Evolutionary conservation across 2,888 invertebrate genomes (phyloP).

Genomic region (Cataglyphis rosenhaueri): DNA sequence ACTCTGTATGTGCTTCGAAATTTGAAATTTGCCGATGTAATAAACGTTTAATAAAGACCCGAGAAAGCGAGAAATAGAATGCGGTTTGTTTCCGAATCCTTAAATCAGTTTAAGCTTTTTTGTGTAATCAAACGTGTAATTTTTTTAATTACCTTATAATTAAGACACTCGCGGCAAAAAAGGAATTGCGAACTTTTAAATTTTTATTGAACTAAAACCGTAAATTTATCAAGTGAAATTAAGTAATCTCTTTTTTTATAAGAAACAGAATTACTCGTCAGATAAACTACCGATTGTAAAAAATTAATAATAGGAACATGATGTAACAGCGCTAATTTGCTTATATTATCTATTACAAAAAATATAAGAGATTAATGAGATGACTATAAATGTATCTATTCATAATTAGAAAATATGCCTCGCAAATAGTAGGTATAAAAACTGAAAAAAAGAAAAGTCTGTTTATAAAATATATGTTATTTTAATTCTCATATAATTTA

Average conservation of each 20-base stretch:
- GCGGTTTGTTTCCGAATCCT: slow-evolving; percentile 26
- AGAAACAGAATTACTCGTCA: neutral
- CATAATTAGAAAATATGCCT: neutral
- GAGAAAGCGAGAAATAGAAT: neutral
- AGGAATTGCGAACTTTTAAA: neutral
- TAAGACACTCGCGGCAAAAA: neutral
- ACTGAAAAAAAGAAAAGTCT: neutral
- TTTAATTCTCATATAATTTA: neutral
- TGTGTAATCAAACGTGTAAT: neutral
- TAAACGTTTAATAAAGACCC: slow-evolving; percentile 74
- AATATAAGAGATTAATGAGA: neutral
- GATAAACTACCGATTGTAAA: neutral
- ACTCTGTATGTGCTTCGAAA: slow-evolving; percentile 70
- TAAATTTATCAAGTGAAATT: neutral
- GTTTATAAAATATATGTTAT: neutral
- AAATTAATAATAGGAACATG: slow-evolving; percentile 5
- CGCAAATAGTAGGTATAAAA: neutral
- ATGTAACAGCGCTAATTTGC: neutral
- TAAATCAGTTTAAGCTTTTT: neutral
- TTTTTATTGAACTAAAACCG: neutral
- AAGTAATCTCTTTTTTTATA: neutral
- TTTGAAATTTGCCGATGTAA: slow-evolving; percentile 73
- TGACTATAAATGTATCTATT: slow-evolving; percentile 40
- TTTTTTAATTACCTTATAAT: neutral
- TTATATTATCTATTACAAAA: neutral